Evolutionary conservation across 2,113 vertebrate species (phyloP).

Genomic region (Budorcas taxicolor): DNA sequence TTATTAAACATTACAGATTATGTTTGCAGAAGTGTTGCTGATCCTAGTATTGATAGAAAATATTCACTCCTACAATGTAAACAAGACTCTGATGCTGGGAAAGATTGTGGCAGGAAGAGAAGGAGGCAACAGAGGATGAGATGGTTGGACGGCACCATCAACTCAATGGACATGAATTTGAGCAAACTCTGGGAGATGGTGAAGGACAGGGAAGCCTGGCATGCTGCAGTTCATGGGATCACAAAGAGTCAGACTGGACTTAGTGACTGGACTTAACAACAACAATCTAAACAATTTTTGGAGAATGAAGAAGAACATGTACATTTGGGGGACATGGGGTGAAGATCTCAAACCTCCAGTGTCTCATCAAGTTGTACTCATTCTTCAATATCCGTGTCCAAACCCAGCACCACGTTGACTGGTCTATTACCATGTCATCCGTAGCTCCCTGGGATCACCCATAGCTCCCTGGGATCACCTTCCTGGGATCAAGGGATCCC

Average conservation of each 20-base stretch:
- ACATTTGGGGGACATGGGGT: rapidly evolving
- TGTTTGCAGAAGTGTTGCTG: not conserved
- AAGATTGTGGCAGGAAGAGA: not conserved
- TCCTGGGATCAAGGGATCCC: not conserved
- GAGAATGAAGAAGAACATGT: not conserved
- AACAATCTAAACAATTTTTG: not conserved
- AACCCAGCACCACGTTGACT: not conserved
- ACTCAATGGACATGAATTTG: not conserved
- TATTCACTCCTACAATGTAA: not conserved
- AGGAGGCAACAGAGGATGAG: not conserved
- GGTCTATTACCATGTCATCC: not conserved
- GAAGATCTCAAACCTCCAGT: not conserved
- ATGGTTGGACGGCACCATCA: not conserved
- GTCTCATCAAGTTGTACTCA: not conserved
- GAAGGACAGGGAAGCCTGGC: not conserved
- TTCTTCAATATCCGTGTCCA: not conserved
- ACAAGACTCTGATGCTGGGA: not conserved
- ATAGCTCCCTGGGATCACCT: not conserved
- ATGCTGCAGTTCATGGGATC: not conserved
- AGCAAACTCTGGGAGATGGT: not conserved
- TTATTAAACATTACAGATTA: not conserved
- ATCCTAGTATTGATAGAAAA: not conserved
- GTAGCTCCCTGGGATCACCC: not conserved
- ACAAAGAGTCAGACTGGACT: not conserved
- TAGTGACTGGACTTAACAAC: not conserved